These are phyloP conservation scores for Ameiurus melas DNA, from an alignment of 2,113 vertebrate genomes.

Conservation along the genomic window DNA sequence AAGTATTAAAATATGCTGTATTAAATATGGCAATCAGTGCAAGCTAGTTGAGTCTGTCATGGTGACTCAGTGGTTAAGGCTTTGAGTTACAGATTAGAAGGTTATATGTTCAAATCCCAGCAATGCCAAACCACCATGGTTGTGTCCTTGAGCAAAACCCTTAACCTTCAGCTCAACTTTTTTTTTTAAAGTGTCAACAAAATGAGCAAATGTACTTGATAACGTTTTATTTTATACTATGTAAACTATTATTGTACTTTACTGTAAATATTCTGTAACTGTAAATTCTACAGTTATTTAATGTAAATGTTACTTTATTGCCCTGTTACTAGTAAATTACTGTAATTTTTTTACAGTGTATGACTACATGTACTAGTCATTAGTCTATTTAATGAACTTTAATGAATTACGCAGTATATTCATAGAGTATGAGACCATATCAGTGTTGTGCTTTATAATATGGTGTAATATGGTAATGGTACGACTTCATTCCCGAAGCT, in stretches of 20 bases:
- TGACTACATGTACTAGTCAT: not conserved
- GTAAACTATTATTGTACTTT: not conserved
- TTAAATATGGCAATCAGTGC: no score
- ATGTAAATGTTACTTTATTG: not conserved
- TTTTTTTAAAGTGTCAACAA: not conserved
- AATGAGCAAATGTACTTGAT: not conserved
- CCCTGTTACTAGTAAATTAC: no score
- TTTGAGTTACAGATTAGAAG: no score
- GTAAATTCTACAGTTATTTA: no score
- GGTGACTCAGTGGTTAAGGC: no score
- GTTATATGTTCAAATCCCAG: no score
- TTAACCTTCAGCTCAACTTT: not conserved
- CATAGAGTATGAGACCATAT: not conserved
- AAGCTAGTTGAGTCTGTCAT: no score
- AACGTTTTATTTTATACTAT: not conserved
- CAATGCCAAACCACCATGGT: no score
- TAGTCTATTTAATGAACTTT: not conserved
- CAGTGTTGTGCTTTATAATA: not conserved
- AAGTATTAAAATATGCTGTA: no score
- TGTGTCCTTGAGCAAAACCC: not conserved
- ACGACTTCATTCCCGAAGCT: not conserved
- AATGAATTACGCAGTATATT: not conserved
- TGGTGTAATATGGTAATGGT: not conserved
- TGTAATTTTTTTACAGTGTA: not conserved
- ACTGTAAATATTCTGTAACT: no score